Percentiles rank a stretch among this genome's conserved stretches.
phyloP scores from a whole-genome alignment of 2,888 invertebrate genomes.

The Pollenia griseotomentosa region DNA sequence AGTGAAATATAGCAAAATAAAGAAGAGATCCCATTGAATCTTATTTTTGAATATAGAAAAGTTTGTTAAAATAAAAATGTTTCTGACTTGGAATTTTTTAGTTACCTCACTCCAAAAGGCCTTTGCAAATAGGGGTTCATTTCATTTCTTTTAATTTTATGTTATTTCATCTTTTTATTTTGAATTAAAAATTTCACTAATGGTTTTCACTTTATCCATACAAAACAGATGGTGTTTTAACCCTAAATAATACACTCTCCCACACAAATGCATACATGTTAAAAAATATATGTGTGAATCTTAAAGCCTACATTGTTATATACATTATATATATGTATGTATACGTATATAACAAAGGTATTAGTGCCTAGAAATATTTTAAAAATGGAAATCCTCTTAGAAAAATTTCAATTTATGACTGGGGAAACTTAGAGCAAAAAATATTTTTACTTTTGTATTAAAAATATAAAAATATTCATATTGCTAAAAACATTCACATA shows the following conservation, averaged over 20 bases:
- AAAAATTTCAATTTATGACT: conserved; percentile 10
- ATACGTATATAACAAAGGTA: conserved; percentile 2
- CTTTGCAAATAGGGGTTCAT: conserved; percentile 1
- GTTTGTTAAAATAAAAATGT: too few relatives aligned
- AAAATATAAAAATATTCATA: neutral
- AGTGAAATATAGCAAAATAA: too few relatives aligned
- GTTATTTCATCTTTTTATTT: neutral
- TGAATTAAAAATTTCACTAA: conserved; percentile 12
- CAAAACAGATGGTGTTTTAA: conserved; percentile 1
- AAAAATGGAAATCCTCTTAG: conserved; percentile 14
- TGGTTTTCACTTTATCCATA: neutral
- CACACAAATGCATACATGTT: neutral
- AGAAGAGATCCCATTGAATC: too few relatives aligned
- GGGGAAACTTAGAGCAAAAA: neutral
- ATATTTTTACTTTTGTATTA: neutral
- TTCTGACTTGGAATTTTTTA: too few relatives aligned
- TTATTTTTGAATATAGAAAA: too few relatives aligned
- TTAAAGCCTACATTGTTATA: neutral
- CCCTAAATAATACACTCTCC: neutral
- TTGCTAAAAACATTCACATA: neutral
- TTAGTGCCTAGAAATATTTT: conserved; percentile 24
- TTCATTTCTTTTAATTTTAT: neutral
- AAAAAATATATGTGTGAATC: too few relatives aligned
- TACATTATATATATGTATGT: neutral
- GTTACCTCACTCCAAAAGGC: too few relatives aligned